Evolutionary conservation across 2,113 vertebrate species (phyloP).

Genomic region (Nycticebus coucang): DNA sequence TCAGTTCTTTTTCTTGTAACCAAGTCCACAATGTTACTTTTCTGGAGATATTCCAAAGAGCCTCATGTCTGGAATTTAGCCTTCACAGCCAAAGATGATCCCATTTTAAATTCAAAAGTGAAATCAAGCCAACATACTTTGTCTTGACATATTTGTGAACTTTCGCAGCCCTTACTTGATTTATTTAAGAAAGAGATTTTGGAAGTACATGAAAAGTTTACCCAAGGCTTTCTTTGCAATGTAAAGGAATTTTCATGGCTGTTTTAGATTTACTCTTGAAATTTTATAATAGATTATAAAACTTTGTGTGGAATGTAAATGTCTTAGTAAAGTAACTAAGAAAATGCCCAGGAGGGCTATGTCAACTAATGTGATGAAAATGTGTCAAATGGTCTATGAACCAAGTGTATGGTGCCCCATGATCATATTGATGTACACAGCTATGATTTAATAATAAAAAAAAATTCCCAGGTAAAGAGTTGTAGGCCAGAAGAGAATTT

Average conservation of each 20-base stretch:
- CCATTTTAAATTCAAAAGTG: slow-evolving; percentile 63
- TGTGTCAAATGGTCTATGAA: no score
- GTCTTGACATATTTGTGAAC: slow-evolving; percentile 46
- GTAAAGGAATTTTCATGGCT: slow-evolving; percentile 54
- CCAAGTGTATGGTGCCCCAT: no score
- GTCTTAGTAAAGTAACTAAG: no score
- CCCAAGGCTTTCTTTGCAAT: slow-evolving; percentile 58
- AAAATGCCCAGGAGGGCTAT: no score
- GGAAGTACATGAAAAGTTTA: slow-evolving; percentile 60
- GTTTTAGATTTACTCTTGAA: slow-evolving; percentile 65
- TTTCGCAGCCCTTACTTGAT: slow-evolving; percentile 45
- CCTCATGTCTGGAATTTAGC: slow-evolving; percentile 42
- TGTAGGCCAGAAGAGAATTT: slow-evolving; percentile 35
- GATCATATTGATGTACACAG: no score
- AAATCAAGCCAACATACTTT: slow-evolving; percentile 56
- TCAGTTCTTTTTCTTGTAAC: neutral
- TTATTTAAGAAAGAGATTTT: slow-evolving; percentile 64
- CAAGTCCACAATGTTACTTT: neutral
- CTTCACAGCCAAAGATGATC: slow-evolving; percentile 50
- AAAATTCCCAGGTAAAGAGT: slow-evolving; percentile 54
- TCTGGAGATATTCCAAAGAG: slow-evolving; percentile 45
- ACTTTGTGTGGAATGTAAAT: no score
- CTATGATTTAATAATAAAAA: no score
- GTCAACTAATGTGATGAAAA: no score
- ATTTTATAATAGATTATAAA: slow-evolving; percentile 53